phyloP scores from a whole-genome alignment of 2,888 invertebrate genomes.

The Netelia virgata region DNA sequence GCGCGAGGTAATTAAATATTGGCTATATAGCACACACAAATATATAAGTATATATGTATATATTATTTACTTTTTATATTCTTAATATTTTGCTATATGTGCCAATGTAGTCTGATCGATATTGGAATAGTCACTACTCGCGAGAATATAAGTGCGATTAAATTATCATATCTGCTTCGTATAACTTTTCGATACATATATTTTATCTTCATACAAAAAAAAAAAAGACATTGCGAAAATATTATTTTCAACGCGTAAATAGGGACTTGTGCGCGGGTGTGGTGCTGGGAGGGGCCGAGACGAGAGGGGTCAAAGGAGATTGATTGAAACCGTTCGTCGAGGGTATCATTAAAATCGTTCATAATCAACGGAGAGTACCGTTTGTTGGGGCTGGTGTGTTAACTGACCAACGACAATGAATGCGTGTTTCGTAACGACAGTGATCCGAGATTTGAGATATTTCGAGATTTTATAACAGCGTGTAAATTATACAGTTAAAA shows the following conservation, averaged over 20 bases:
- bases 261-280: constrained; percentile 21
- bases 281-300: background rate
- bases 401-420: constrained; percentile 40
- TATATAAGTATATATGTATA: constrained; percentile 12
- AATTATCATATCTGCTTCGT: constrained; percentile 55
- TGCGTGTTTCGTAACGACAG: constrained; percentile 26
- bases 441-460: background rate
- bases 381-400: background rate
- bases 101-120: constrained; percentile 27
- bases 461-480: constrained; percentile 29
- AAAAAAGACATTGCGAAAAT: constrained; percentile 7
- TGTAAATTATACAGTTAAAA: background rate
- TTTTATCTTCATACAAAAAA: constrained; percentile 12
- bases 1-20: constrained; percentile 67
- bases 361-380: constrained; percentile 41
- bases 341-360: constrained; percentile 61
- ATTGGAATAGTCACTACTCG: constrained; percentile 46
- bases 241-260: constrained; percentile 10
- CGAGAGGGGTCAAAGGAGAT: constrained; percentile 23
- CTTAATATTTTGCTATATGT: background rate
- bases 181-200: background rate
- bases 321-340: constrained; percentile 50
- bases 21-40: constrained; percentile 11
- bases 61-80: constrained; percentile 2
- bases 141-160: constrained; percentile 49